Percentiles rank a stretch among this genome's conserved stretches.
These are phyloP conservation scores for Sebastes wilsoni DNA, from an alignment of 2,797 vertebrate species.

Conservation along the genomic window DNA sequence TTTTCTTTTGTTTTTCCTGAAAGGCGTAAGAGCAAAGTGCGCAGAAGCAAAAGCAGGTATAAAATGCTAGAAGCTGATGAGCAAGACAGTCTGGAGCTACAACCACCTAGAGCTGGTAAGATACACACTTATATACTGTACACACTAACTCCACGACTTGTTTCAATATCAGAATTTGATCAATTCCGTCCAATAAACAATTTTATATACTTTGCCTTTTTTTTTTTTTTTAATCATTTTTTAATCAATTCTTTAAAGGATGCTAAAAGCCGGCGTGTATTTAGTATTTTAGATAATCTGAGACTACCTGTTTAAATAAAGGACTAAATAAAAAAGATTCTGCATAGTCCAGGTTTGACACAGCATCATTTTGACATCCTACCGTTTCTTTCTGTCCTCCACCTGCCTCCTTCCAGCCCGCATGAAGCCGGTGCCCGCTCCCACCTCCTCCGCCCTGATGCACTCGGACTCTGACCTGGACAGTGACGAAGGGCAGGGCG, in stretches of 20 bases:
- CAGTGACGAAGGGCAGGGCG: constrained; percentile 93
- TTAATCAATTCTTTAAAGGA: too few species aligned
- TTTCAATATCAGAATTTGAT: too few species aligned
- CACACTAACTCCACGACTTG: too few species aligned
- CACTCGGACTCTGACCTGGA: constrained; percentile 96
- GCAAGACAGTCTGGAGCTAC: constrained; percentile 91
- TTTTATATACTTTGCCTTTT: too few species aligned
- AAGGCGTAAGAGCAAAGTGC: constrained; percentile 92
- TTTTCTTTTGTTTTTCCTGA: background rate
- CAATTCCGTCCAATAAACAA: too few species aligned
- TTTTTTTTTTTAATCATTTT: too few species aligned
- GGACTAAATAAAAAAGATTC: background rate
- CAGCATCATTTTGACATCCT: background rate
- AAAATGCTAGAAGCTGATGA: constrained; percentile 95
- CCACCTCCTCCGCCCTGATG: constrained; percentile 95
- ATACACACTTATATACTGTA: background rate
- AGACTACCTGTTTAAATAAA: too few species aligned
- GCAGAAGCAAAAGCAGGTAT: constrained; percentile 93
- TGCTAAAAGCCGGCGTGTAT: too few species aligned
- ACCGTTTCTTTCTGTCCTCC: background rate
- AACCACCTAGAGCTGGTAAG: constrained; percentile 81
- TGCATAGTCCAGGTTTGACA: background rate
- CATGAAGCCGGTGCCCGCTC: constrained; percentile 84
- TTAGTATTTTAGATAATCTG: too few species aligned
- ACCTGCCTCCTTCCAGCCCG: constrained; percentile 77